A percentile compares a stretch with the other conserved stretches of the same genome.
These are phyloP conservation scores for Acronicta alni DNA, from an alignment of 2,888 invertebrate species.

Conservation along the genomic window DNA sequence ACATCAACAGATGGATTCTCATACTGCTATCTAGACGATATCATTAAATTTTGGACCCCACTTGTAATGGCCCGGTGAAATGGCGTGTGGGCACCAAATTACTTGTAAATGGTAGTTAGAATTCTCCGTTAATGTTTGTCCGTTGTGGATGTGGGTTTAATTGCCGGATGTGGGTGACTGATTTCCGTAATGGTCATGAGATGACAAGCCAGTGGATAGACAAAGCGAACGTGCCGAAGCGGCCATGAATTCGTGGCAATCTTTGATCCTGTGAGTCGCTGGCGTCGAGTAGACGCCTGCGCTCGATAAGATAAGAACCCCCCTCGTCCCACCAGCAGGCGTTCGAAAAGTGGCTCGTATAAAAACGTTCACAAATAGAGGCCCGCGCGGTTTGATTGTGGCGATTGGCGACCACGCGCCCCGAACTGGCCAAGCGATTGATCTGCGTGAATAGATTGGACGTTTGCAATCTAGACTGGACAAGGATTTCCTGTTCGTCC, in stretches of 20 bases:
- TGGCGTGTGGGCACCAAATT: slow-evolving; percentile 75
- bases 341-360: slow-evolving; percentile 70
- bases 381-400: slow-evolving; percentile 70
- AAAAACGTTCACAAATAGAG: slow-evolving; percentile 81
- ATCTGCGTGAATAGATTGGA: slow-evolving; percentile 69
- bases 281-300: slow-evolving; percentile 74
- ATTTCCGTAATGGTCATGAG: slow-evolving; percentile 65
- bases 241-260: slow-evolving; percentile 60
- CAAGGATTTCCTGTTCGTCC: slow-evolving; percentile 57
- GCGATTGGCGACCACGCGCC: slow-evolving; percentile 67
- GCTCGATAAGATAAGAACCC: slow-evolving; percentile 68
- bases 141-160: slow-evolving; percentile 72
- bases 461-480: slow-evolving; percentile 49
- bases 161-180: slow-evolving; percentile 72
- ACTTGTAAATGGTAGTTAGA: slow-evolving; percentile 75
- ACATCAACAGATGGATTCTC: slow-evolving; percentile 82
- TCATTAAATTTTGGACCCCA: slow-evolving; percentile 78
- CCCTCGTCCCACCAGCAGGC: slow-evolving; percentile 50
- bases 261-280: slow-evolving; percentile 66
- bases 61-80: slow-evolving; percentile 73
- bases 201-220: slow-evolving; percentile 55
- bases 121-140: slow-evolving; percentile 67
- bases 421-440: slow-evolving; percentile 66
- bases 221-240: slow-evolving; percentile 47
- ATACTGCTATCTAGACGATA: slow-evolving; percentile 81